Conservation (phyloP, 2,113 vertebrate species). For the Mustela lutreola region DNA sequence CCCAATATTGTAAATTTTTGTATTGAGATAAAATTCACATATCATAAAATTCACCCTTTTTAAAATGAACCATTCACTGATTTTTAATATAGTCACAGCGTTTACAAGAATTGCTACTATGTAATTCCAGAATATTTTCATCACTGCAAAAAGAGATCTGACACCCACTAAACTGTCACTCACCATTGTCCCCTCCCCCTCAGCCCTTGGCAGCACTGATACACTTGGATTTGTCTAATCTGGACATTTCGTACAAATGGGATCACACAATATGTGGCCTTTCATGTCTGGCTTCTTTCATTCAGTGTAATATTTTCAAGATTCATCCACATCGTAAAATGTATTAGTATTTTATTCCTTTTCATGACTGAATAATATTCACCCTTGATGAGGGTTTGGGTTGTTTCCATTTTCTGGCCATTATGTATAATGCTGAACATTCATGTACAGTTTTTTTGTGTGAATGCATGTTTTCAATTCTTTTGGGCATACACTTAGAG, state of each 20-base stretch:
- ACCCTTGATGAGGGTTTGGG: background rate
- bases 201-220: background rate
- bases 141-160: background rate
- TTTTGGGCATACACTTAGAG: background rate
- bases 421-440: conserved; percentile 22
- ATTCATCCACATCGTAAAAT: background rate
- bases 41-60: conserved; percentile 9
- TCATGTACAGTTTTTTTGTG: background rate
- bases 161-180: background rate
- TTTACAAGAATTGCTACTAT: background rate
- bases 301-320: conserved; percentile 31
- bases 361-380: conserved; percentile 29
- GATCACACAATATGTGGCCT: background rate
- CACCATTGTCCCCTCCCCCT: too few species aligned
- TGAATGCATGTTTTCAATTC: background rate
- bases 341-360: conserved; percentile 20
- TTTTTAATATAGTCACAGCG: conserved; percentile 37
- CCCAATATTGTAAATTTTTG: background rate
- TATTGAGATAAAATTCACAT: background rate
- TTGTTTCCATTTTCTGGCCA: background rate
- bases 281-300: background rate
- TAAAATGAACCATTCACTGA: background rate
- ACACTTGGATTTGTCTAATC: background rate
- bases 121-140: conserved; percentile 13
- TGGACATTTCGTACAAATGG: background rate